phyloP scores from a whole-genome alignment of 2,113 vertebrate species.

The Varanus salvator region DNA sequence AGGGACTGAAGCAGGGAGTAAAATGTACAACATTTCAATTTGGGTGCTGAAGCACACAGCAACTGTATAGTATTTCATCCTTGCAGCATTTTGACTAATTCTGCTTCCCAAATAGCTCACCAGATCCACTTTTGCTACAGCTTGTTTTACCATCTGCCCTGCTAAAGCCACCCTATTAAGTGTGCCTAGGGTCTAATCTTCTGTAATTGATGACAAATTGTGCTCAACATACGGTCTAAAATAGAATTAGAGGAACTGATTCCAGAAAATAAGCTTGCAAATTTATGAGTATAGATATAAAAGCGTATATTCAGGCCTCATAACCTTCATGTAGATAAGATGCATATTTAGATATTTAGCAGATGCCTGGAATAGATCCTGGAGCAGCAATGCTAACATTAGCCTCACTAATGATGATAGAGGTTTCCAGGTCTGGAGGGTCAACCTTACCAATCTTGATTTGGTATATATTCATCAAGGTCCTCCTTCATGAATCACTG shows the following conservation, averaged over 20 bases:
- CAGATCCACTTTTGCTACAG: constrained; percentile 63
- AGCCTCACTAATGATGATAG: background rate
- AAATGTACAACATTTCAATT: constrained; percentile 64
- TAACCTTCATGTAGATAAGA: constrained; percentile 25
- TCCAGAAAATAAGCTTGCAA: constrained; percentile 36
- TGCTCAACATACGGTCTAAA: constrained; percentile 54
- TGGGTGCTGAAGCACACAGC: constrained; percentile 41
- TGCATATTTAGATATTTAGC: constrained; percentile 13
- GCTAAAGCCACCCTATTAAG: constrained; percentile 70
- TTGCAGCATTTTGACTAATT: constrained; percentile 70
- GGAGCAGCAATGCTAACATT: constrained; percentile 30
- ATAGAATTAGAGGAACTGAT: constrained; percentile 64
- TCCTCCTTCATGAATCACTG: no score
- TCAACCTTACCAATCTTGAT: constrained; percentile 27
- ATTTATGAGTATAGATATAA: constrained; percentile 44
- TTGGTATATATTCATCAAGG: constrained; percentile 23
- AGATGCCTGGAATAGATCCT: constrained; percentile 28
- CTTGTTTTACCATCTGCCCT: constrained; percentile 77
- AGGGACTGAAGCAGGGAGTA: constrained; percentile 36
- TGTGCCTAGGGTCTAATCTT: constrained; percentile 66
- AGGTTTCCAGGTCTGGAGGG: constrained; percentile 33
- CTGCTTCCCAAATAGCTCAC: constrained; percentile 70
- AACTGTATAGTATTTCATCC: constrained; percentile 57
- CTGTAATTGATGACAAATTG: constrained; percentile 69
- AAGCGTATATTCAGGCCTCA: constrained; percentile 15